phyloP scores from a whole-genome alignment of 2,888 invertebrate species.

The Troides oblongomaculatus region DNA sequence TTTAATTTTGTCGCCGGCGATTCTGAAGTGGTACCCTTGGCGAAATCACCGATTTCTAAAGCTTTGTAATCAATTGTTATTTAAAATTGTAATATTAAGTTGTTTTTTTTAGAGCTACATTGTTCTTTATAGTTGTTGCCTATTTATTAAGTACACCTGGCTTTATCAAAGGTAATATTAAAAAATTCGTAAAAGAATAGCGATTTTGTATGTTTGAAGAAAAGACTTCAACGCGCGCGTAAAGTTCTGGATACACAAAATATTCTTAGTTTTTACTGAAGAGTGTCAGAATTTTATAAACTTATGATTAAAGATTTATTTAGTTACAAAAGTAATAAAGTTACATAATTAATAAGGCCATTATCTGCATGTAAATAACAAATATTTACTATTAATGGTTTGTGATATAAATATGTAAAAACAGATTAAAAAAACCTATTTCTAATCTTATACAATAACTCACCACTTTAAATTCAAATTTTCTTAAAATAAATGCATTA shows the following conservation, averaged over 20 bases:
- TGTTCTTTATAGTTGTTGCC: conserved; percentile 27
- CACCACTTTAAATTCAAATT: too few species aligned
- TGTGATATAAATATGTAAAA: too few species aligned
- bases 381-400: neutral
- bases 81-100: neutral
- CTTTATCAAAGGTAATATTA: neutral
- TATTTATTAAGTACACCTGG: conserved; percentile 6
- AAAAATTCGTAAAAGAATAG: conserved; percentile 1
- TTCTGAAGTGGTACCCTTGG: conserved; percentile 8
- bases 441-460: too few species aligned
- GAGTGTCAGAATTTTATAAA: neutral
- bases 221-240: conserved; percentile 47
- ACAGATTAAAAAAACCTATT: too few species aligned
- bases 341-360: neutral
- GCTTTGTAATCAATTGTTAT: conserved; percentile 19
- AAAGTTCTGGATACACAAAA: neutral
- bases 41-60: conserved; percentile 10
- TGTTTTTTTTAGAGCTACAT: conserved; percentile 19
- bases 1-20: conserved; percentile 21
- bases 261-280: too few species aligned
- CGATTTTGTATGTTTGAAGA: conserved; percentile 31
- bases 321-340: neutral
- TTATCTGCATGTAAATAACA: neutral
- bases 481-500: too few species aligned
- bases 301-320: too few species aligned